Conservation (phyloP, 2,797 vertebrate genomes). For the Cynodonichthys magdalenae region DNA sequence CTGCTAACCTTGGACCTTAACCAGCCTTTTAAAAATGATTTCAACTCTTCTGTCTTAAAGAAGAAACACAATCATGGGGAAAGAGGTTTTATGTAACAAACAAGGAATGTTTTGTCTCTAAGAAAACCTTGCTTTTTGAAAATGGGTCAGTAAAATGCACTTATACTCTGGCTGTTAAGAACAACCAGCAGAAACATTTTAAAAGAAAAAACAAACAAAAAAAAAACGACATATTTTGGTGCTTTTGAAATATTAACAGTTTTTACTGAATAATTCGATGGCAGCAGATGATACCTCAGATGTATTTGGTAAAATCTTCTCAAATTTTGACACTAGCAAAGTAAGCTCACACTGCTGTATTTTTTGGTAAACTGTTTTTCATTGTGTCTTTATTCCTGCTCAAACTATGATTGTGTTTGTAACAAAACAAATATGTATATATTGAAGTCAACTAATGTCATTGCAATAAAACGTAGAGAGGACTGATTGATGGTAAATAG, state of each 20-base stretch:
- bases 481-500: constrained; percentile 4
- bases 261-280: neutral
- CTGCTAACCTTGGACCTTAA: constrained; percentile 5
- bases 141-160: neutral
- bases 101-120: neutral
- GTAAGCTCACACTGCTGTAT: neutral
- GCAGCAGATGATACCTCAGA: constrained; percentile 9
- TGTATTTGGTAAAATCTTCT: neutral
- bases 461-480: constrained; percentile 16
- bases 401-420: neutral
- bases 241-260: constrained; percentile 2
- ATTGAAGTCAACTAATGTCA: constrained; percentile 5
- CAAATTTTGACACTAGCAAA: constrained; percentile 4
- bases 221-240: constrained; percentile 9
- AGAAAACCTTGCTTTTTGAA: constrained; percentile 7
- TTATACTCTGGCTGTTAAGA: constrained; percentile 11
- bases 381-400: constrained; percentile 2
- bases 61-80: neutral
- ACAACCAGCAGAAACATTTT: neutral
- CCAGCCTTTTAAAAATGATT: constrained; percentile 27
- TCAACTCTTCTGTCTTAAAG: constrained; percentile 9
- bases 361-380: constrained; percentile 8
- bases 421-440: constrained; percentile 9
- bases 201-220: neutral
- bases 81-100: constrained; percentile 4